These are phyloP conservation scores for Papilio polyxenes DNA, from an alignment of 1,140 invertebrate species.

Conservation along the genomic window DNA sequence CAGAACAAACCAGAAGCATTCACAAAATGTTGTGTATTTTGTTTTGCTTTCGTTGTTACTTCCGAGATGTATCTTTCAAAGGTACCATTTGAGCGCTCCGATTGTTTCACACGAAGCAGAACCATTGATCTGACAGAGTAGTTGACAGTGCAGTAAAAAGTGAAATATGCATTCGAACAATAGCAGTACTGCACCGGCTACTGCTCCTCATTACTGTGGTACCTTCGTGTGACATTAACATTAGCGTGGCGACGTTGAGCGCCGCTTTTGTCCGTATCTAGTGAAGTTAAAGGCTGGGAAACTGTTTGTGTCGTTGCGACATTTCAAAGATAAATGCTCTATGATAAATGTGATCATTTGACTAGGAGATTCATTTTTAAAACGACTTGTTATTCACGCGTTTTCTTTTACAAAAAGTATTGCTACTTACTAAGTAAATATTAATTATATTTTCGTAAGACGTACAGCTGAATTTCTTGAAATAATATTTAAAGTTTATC, in stretches of 20 bases:
- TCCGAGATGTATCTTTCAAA: neutral
- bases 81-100: neutral
- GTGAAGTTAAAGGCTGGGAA: neutral
- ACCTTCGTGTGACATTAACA: too few species aligned
- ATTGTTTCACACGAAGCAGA: too few species aligned
- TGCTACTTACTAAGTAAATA: neutral
- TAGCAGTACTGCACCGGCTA: too few species aligned
- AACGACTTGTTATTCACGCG: neutral
- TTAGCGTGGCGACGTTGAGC: neutral
- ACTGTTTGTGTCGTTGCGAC: neutral
- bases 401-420: neutral
- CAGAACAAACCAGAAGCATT: neutral
- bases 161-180: too few species aligned
- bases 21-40: neutral
- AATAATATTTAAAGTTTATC: too few species aligned
- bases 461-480: too few species aligned
- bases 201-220: too few species aligned
- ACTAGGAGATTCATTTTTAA: neutral
- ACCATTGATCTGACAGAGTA: too few species aligned
- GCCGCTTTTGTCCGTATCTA: neutral
- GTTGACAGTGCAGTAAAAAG: too few species aligned
- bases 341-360: neutral
- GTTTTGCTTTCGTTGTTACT: neutral
- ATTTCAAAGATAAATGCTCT: constrained; percentile 15
- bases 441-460: neutral